Evolutionary conservation across 2,113 vertebrate species (phyloP).

Genomic region (Nothoprocta perdicaria): DNA sequence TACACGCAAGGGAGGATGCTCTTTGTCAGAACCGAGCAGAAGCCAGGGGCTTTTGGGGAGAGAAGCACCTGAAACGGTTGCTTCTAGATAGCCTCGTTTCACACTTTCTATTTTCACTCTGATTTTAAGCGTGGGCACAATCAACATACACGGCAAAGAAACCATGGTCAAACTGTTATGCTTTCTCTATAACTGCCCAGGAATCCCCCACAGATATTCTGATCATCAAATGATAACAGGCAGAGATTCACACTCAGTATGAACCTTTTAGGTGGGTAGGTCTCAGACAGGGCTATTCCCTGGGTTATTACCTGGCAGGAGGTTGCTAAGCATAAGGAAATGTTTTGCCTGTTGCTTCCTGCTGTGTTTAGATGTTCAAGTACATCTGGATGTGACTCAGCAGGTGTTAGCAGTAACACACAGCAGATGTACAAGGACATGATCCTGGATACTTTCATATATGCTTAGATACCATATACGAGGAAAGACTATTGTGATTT

Average conservation of each 20-base stretch:
- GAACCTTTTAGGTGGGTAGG: not conserved
- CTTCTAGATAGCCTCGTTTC: not conserved
- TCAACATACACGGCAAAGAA: not conserved
- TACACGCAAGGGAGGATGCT: not conserved
- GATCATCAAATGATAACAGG: not conserved
- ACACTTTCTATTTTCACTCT: not conserved
- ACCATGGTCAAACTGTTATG: rapidly evolving
- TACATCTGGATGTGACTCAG: not conserved
- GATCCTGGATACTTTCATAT: not conserved
- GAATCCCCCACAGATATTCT: not conserved
- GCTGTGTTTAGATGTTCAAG: not conserved
- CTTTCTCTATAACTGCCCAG: not conserved
- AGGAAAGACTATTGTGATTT: not conserved
- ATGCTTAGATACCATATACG: not conserved
- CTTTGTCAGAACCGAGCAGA: not conserved
- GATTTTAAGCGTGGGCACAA: not conserved
- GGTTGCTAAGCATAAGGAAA: not conserved
- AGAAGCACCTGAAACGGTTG: not conserved
- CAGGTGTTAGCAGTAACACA: not conserved
- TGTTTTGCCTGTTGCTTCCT: not conserved
- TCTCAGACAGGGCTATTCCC: not conserved
- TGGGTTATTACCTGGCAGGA: not conserved
- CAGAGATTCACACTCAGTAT: not conserved
- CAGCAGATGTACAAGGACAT: not conserved
- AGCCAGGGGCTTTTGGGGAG: not conserved